Evolutionary conservation across 2,113 vertebrate genomes (phyloP).

Genomic region (Bagarius yarrelli): DNA sequence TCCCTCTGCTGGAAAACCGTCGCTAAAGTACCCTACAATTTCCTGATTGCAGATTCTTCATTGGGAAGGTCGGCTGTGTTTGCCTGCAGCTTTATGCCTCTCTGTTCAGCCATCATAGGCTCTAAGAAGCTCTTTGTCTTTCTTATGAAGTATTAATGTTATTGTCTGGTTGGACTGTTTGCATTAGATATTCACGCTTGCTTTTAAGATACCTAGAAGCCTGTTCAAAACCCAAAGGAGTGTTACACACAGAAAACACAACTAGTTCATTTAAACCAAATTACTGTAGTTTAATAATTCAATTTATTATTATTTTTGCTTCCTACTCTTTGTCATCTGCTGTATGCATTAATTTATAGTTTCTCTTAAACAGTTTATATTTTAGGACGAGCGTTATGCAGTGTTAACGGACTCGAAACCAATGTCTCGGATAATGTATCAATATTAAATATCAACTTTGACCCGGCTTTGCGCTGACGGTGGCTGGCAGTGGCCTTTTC

Average conservation of each 20-base stretch:
- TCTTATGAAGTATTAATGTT: conserved; percentile 68
- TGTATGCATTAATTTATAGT: too few relatives aligned
- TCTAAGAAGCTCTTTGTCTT: conserved; percentile 71
- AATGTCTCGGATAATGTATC: conserved; percentile 79
- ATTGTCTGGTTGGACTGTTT: conserved; percentile 62
- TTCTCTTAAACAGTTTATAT: conserved; percentile 19
- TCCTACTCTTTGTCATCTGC: not conserved
- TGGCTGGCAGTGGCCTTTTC: conserved; percentile 57
- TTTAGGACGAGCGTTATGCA: conserved; percentile 51
- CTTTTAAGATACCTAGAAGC: conserved; percentile 18
- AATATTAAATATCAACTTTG: conserved; percentile 79
- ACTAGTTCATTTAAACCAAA: not conserved
- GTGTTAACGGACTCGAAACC: conserved; percentile 73
- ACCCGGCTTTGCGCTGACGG: conserved; percentile 65
- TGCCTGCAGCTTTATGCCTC: conserved; percentile 51
- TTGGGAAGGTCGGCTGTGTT: conserved; percentile 10
- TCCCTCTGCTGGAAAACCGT: conserved; percentile 74
- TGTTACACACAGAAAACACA: not conserved
- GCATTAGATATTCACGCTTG: conserved; percentile 24
- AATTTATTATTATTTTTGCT: not conserved
- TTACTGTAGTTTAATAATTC: not conserved
- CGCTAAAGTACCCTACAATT: conserved; percentile 40
- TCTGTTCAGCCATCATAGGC: conserved; percentile 58
- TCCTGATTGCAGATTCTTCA: conserved; percentile 62
- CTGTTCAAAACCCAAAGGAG: not conserved